Evolutionary conservation across 2,113 vertebrate genomes (phyloP).

Genomic region (Spilogale gracilis): DNA sequence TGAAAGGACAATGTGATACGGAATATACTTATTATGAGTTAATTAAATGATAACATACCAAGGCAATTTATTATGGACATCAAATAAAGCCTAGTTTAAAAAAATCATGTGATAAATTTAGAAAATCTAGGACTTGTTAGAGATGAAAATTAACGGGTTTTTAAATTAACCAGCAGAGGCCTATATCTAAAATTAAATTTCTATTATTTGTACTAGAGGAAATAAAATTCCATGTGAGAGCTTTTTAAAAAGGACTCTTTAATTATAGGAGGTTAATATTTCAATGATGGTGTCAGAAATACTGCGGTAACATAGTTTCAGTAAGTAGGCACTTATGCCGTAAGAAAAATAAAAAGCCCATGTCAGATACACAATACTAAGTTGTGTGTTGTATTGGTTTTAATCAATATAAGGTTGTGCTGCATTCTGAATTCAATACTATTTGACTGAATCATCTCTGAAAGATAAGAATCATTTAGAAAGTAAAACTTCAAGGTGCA

Average conservation of each 20-base stretch:
- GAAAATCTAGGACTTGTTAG: constrained; percentile 53
- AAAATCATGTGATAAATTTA: constrained; percentile 65
- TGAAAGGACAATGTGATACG: constrained; percentile 19
- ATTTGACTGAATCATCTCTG: neutral
- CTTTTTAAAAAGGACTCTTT: constrained; percentile 37
- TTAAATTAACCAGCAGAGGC: constrained; percentile 60
- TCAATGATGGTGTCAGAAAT: constrained; percentile 55
- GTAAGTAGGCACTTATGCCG: neutral
- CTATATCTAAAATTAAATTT: constrained; percentile 79
- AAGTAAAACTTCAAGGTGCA: constrained; percentile 21
- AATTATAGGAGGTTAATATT: constrained; percentile 64
- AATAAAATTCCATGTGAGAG: constrained; percentile 66
- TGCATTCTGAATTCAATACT: neutral
- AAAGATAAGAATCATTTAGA: neutral
- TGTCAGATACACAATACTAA: neutral
- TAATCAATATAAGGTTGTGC: constrained; percentile 16
- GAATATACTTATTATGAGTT: constrained; percentile 56
- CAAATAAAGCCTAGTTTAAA: constrained; percentile 48
- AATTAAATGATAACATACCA: constrained; percentile 76
- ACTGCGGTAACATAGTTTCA: constrained; percentile 5
- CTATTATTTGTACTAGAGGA: constrained; percentile 66
- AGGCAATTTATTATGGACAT: constrained; percentile 60
- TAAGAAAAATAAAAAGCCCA: constrained; percentile 48
- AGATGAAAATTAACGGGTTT: constrained; percentile 68
- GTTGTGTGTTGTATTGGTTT: neutral